Base-by-base conservation (phyloP, 2,888 invertebrate species). In the Trichacis sp. region DNA sequence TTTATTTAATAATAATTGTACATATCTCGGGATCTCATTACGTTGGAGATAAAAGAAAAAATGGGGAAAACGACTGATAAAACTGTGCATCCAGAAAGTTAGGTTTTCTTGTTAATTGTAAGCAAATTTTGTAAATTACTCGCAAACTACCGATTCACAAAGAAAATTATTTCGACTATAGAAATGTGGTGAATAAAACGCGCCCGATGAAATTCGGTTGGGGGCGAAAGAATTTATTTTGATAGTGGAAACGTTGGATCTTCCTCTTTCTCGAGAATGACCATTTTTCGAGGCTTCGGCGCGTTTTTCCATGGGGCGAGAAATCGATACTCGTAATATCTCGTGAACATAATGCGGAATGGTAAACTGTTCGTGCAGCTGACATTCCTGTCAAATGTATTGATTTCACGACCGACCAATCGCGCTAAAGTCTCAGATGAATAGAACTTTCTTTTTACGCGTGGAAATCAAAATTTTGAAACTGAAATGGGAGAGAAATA, bases 361-460 rank as follows among this genome's bases (percentile, higher is more conserved):
- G 48, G 57, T 63, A 56, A 48, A 40, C 19, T 54, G 50, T 46
- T 53, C 60, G 56, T 60, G 55, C 56, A 52, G 30, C 56, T 56
- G 60, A 64, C 64, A 60, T 14, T 48, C 52, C 61, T 65, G 60
- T 61, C 60, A 65, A 54, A 57, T 19, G 53, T 65, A 57, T 65
- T 64, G 59, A 58, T 54, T 50, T 55, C 40, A 17, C 46, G 36
- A 46, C n/a, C 53, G 19, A 18, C 53, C 53, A 54, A 54, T 54
- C 46, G 48, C 42, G 33, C 33, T 43, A 38, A 51, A 43, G 49
- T 57, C 20, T 19, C 20, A 3, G 17, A 42, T 14, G 14, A 11
- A 2, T 14, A 15, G 8, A 12, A 42, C 6, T 20, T 15, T 20
- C 9, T 45, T 18, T 45, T 45, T n/a, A n/a, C n/a, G n/a, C n/a